Evolutionary conservation across 2,888 invertebrate species (phyloP), one percentile per base, ranked within the genome.

Genomic region (Homarus gammarus): DNA sequence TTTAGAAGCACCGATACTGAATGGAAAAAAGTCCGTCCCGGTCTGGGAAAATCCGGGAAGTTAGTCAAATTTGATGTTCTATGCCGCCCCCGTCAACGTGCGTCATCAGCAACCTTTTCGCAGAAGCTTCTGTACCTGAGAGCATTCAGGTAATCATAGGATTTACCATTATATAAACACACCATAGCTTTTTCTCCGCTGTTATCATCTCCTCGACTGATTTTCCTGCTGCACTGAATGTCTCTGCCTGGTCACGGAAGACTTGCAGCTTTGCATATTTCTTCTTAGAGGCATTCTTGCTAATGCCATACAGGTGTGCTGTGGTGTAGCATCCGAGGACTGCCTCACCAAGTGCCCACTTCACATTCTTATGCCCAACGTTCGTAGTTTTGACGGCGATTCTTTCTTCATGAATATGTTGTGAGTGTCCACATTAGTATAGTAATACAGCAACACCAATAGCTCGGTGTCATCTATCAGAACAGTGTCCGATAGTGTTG

Each of bases 301-400:
- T 64, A 64, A 64, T 64, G 64, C 64, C 64, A 64, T 64, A 64
- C 27, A 64, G n/a, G 64, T 64, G 64, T 64, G 64, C n/a, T 64
- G 64, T 64, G 27, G 64, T 5, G 27, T 64, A 2, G 64, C 64
- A 64, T 5, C 5, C 64, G 5, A 64, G 64, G 10, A 64, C 64
- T 64, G 64, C n/a, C 64, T 64, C 64, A 64, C 64, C 64, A 64
- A 10, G 64, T 64, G 27, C 10, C 27, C 27, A 27, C 64, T 64
- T 64, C 64, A 64, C 64, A 27, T 27, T 64, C 64, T 64, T 64
- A 27, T 6, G 2, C 27, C 64, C 2, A 64, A 5, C 3, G 2
- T 64, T 27, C 27, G n/a, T 10, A 10, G 27, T 64, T 64, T 64
- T 64, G 5, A 64, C n/a, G 27, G n/a, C n/a, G n/a, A n/a, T n/a